Evolutionary conservation across 2,797 vertebrate genomes (phyloP), one percentile per base, ranked within the genome.

Genomic region (Siniperca scherzeri): DNA sequence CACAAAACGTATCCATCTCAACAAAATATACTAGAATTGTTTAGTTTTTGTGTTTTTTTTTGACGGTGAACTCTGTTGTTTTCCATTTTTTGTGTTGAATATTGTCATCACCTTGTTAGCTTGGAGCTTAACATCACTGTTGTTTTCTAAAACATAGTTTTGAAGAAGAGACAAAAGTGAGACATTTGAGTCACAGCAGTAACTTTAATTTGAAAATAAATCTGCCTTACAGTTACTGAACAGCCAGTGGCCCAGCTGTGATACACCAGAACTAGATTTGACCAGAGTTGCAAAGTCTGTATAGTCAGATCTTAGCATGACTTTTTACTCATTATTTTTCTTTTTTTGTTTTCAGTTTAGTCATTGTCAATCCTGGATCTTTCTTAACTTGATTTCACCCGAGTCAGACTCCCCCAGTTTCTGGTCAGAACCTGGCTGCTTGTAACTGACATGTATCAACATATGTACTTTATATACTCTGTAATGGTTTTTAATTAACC

Each of bases 211-310:
- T 69, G 42, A 61, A 81, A 80, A 74, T 22, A 80, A 46, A 77
- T 50, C 76, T 90, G 88, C 89, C 84, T 89, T 88, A 84, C 14
- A 56, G 67, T 76, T 40, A 75, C 50, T 30, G 40, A 74, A 36
- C 57, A 72, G 65, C 61, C n/a, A 7, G 64, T 25, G 56, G n/a
- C 56, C 40, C 57, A 61, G 59, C 52, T 81, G 57, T 50, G 56
- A 71, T 13, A 25, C 40, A 79, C n/a, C 33, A 52, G 27, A 62
- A 71, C 19, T 27, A 30, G 9, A 76, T 70, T 36, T 73, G 59
- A 65, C 22, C 27, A 48, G 16, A 50, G 27, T 65, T 61, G 64
- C 50, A 60, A 64, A 60, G 38, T 46, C 30, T 74, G 40, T 56
- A 9, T 44, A 14, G 13, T 71, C 4, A 61, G 60, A 1, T 77